Conservation (phyloP, 2,797 vertebrate species). For the Periophthalmus magnuspinnatus region DNA sequence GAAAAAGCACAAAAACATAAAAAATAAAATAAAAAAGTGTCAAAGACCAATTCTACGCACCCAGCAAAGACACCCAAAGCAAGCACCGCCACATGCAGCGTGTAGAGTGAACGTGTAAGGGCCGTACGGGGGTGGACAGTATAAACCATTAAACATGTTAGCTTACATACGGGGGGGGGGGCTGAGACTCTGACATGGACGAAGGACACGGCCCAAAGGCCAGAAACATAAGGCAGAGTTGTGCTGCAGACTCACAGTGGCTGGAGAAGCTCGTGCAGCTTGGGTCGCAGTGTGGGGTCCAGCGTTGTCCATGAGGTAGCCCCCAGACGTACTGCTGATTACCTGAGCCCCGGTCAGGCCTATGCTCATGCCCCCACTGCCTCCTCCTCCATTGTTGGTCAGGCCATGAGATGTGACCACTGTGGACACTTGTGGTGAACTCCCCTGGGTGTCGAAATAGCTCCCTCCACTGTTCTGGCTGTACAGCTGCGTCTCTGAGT, state of each 20-base stretch:
- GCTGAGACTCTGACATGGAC: not conserved
- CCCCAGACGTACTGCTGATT: constrained; percentile 91
- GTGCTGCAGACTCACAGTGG: constrained; percentile 83
- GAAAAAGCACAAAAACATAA: constrained; percentile 79
- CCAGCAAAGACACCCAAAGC: constrained; percentile 60
- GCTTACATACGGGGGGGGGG: not conserved
- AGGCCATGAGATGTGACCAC: constrained; percentile 89
- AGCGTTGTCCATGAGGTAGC: constrained; percentile 87
- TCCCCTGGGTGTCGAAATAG: constrained; percentile 92
- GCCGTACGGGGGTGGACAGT: too few species aligned
- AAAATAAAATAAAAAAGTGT: constrained; percentile 78
- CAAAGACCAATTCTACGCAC: constrained; percentile 53
- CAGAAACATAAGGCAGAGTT: not conserved
- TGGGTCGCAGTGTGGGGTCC: constrained; percentile 87
- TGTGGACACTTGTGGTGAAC: constrained; percentile 89
- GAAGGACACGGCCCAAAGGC: not conserved
- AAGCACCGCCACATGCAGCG: constrained; percentile 68
- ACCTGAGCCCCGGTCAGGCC: constrained; percentile 90
- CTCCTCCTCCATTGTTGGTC: constrained; percentile 89
- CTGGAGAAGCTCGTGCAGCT: constrained; percentile 92
- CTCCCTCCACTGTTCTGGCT: constrained; percentile 88
- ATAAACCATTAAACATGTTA: not conserved
- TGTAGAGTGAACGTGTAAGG: not conserved
- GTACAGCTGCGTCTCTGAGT: constrained; percentile 93
- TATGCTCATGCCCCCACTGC: constrained; percentile 87